Conservation (phyloP, 1,140 invertebrate genomes). For the Zaprionus tsacasi region DNA sequence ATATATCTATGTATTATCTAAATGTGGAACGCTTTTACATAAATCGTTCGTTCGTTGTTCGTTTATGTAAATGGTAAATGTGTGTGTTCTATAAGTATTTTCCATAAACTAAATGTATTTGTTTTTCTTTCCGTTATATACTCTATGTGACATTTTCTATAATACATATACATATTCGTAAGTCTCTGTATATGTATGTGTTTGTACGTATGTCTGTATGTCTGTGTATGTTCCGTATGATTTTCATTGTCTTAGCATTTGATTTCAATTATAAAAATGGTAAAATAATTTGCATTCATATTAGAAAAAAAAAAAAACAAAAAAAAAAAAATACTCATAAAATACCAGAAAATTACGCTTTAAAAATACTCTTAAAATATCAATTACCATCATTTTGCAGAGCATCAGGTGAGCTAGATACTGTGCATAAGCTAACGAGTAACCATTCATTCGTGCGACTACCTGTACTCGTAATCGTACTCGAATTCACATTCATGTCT, state of each 20-base stretch:
- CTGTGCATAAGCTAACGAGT: slow-evolving; percentile 5
- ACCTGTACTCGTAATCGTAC: neutral
- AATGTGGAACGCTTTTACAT: slow-evolving; percentile 84
- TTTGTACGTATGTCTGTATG: slow-evolving; percentile 35
- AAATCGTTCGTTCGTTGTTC: slow-evolving; percentile 83
- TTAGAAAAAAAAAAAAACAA: neutral
- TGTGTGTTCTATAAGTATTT: slow-evolving; percentile 75
- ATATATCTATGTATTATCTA: slow-evolving; percentile 82
- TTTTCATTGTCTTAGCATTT: slow-evolving; percentile 40
- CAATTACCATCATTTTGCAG: slow-evolving; percentile 22
- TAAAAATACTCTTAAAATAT: slow-evolving; percentile 5
- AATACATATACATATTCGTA: slow-evolving; percentile 35
- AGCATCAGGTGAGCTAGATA: slow-evolving; percentile 29
- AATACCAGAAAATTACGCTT: slow-evolving; percentile 18
- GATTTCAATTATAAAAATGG: slow-evolving; percentile 30
- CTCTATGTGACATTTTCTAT: slow-evolving; percentile 38
- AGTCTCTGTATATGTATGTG: slow-evolving; percentile 17
- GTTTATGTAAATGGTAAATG: slow-evolving; percentile 83
- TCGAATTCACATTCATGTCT: neutral
- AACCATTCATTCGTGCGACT: slow-evolving; percentile 3
- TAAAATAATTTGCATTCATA: slow-evolving; percentile 17
- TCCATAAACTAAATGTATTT: slow-evolving; percentile 70
- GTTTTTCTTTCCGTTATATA: slow-evolving; percentile 46
- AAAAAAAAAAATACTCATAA: slow-evolving; percentile 15
- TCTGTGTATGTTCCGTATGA: slow-evolving; percentile 29